Percentiles rank a stretch among this genome's conserved stretches.
Conservation (phyloP, 2,888 invertebrate species). For the Sialis lutaria region DNA sequence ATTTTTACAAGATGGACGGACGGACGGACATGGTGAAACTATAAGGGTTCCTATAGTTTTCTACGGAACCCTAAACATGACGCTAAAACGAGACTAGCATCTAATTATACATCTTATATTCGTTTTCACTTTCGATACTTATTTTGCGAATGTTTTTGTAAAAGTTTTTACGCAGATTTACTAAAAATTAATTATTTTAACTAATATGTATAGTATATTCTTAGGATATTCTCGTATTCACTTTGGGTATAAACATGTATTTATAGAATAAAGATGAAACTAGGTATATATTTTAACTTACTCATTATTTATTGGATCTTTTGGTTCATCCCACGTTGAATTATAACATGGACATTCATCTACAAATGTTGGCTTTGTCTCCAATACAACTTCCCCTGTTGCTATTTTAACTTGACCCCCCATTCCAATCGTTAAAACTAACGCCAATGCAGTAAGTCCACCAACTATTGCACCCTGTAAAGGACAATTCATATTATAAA, state of each 20-base stretch:
- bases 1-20: too few relatives aligned
- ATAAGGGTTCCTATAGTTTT: too few relatives aligned
- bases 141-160: too few relatives aligned
- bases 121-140: neutral
- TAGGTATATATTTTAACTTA: constrained; percentile 1
- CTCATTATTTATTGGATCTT: neutral
- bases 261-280: too few relatives aligned
- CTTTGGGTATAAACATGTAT: too few relatives aligned
- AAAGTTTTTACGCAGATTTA: neutral
- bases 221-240: neutral
- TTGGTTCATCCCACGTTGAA: constrained; percentile 12
- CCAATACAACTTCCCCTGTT: constrained; percentile 23
- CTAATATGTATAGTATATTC: neutral
- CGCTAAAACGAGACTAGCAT: too few relatives aligned
- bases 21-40: too few relatives aligned
- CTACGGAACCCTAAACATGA: too few relatives aligned
- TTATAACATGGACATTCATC: constrained; percentile 33
- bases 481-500: neutral
- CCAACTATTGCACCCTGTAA: constrained; percentile 47
- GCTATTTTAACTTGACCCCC: constrained; percentile 45
- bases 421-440: constrained; percentile 46
- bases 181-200: neutral
- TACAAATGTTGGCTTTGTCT: constrained; percentile 30
- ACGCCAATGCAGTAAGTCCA: constrained; percentile 35
- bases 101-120: neutral